Base-by-base conservation (phyloP, 1,140 invertebrate genomes). In the Caenorhabditis latens region DNA sequence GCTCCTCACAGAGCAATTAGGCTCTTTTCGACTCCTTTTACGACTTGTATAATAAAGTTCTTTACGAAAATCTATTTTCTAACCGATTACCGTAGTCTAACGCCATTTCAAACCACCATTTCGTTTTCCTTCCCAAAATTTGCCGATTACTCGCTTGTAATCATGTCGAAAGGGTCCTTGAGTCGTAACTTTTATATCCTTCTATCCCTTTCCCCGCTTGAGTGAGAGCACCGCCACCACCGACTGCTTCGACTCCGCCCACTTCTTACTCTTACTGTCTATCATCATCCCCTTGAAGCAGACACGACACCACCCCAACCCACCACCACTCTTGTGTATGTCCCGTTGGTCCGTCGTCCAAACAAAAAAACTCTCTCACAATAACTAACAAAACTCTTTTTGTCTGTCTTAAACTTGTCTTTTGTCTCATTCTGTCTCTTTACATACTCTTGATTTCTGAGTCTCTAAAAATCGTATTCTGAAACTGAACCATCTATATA, bases 141-240 rank as follows among this genome's bases (percentile, higher is more conserved):
- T 32, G 42, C 24, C 61, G 32, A 65, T 40, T 65, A 40, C 7
- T 24, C 40, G 9, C 24, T 14, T 9, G 24, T 40, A 65, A 16
- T 61, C 32, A 32, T 32, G 32, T 32, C 32, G 61, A 63, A 19
- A 32, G 24, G n/a, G 61, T 24, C 61, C 50, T 16, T 53, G 55
- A 58, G 61, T 63, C 61, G 61, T 43, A 71, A 71, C 65, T 46
- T 71, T 71, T 71, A 71, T 71, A 71, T 71, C 65, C 42, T 46
- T 19, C 65, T 32, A 32, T 63, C 42, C n/a, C 42, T 21, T 19
- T 71, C 21, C 46, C 19, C 19, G 9, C 65, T 71, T 43, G 14
- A 42, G 19, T 9, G 14, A 24, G 42, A 46, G 40, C 65, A 71
- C 21, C 0, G 6, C 32, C 61, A 14, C 42, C 19, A 9, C 65